A percentile compares a stretch with the other conserved stretches of the same genome.
Evolutionary conservation across 2,888 invertebrate species (phyloP).

Genomic region (Dasysyrphus tricinctus): DNA sequence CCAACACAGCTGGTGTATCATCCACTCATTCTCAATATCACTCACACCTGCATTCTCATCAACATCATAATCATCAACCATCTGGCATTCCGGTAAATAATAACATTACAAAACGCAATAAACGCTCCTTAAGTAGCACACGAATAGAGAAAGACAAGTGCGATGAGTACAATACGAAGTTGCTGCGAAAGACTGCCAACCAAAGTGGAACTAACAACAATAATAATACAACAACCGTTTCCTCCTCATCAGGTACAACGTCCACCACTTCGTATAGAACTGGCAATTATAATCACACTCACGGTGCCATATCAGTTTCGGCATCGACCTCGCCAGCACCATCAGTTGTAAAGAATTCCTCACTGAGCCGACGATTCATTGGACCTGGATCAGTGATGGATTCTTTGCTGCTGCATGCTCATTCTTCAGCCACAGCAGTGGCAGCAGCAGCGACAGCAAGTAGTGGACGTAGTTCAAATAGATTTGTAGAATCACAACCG

Average conservation of each 20-base stretch:
- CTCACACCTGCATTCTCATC: conserved; percentile 69
- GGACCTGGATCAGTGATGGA: conserved; percentile 66
- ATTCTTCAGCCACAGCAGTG: conserved; percentile 40
- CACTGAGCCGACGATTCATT: conserved; percentile 71
- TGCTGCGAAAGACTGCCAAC: conserved; percentile 80
- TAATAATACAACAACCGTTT: conserved; percentile 54
- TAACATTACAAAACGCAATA: conserved; percentile 81
- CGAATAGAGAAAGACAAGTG: conserved; percentile 83
- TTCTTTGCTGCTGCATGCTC: conserved; percentile 65
- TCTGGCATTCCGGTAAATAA: conserved; percentile 76
- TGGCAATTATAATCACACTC: conserved; percentile 30
- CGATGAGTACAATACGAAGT: conserved; percentile 83
- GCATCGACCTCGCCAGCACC: conserved; percentile 72
- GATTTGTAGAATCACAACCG: conserved; percentile 75
- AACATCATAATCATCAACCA: conserved; percentile 75
- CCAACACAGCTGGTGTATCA: conserved; percentile 47
- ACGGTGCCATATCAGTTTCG: conserved; percentile 55
- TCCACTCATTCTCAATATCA: conserved; percentile 58
- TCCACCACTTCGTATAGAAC: conserved; percentile 46
- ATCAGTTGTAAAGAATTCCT: conserved; percentile 73
- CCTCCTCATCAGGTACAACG: conserved; percentile 39
- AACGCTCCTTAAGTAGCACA: conserved; percentile 83
- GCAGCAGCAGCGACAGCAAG: conserved; percentile 73
- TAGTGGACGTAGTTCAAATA: conserved; percentile 72
- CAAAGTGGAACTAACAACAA: conserved; percentile 72